phyloP scores from a whole-genome alignment of 2,797 vertebrate genomes.

The Xyrichtys novacula region DNA sequence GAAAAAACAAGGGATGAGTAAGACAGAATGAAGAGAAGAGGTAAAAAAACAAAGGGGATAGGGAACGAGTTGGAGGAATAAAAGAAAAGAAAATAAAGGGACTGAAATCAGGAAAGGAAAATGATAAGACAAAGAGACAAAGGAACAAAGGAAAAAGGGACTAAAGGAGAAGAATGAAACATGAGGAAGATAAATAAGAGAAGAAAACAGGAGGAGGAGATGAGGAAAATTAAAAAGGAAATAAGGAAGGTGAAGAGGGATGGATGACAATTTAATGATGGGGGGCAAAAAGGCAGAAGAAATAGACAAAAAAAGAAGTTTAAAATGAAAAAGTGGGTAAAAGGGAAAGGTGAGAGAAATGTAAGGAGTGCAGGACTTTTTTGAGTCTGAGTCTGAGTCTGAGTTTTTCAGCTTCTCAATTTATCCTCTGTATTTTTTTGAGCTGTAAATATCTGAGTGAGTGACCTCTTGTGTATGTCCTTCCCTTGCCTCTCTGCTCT shows the following conservation, averaged over 20 bases:
- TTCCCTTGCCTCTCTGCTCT: conserved; percentile 40
- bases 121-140: neutral
- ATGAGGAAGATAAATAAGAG: neutral
- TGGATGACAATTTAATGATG: neutral
- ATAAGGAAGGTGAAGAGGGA: too few species aligned
- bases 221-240: neutral
- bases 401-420: conserved; percentile 41
- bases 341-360: neutral
- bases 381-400: conserved; percentile 23
- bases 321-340: neutral
- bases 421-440: conserved; percentile 30
- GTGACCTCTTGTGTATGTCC: conserved; percentile 47
- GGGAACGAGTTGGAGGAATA: too few species aligned
- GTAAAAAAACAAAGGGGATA: neutral
- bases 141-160: neutral
- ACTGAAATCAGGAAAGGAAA: neutral
- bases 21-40: too few species aligned
- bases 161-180: neutral
- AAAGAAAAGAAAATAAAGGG: neutral
- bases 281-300: neutral
- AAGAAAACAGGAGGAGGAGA: neutral
- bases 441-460: conserved; percentile 43
- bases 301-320: neutral
- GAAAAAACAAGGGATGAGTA: too few species aligned
- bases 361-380: neutral